Percentiles rank a stretch among this genome's conserved stretches.
phyloP scores from a whole-genome alignment of 2,113 vertebrate species.

The Grantiella picta region DNA sequence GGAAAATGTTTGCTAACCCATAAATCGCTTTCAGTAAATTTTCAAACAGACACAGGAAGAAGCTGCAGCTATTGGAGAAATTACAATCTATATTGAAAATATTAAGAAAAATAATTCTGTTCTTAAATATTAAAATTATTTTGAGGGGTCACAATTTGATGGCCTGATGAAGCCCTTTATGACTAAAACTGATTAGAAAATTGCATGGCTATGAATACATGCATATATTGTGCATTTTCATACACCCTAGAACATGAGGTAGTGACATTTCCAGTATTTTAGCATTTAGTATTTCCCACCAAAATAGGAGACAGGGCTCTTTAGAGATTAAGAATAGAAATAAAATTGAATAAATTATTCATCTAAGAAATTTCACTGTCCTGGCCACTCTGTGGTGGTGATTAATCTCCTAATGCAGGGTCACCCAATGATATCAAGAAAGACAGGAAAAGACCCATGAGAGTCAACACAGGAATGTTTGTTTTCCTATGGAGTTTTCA shows the following conservation, averaged over 20 bases:
- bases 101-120: background rate
- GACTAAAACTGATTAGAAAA: background rate
- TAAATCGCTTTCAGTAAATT: background rate
- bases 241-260: background rate
- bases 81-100: background rate
- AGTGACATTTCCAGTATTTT: background rate
- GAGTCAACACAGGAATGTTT: background rate
- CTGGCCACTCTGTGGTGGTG: background rate
- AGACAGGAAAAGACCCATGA: fast-evolving
- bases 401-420: background rate
- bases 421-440: background rate
- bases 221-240: background rate
- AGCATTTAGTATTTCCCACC: background rate
- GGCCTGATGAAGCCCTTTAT: background rate
- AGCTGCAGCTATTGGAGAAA: background rate
- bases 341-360: background rate
- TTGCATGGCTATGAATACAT: background rate
- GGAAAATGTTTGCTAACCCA: background rate
- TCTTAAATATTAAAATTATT: background rate
- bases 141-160: background rate
- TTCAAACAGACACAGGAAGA: background rate
- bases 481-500: background rate
- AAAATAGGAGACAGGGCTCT: background rate
- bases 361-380: background rate
- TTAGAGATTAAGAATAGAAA: background rate